Evolutionary conservation across 2,113 vertebrate species (phyloP).

Genomic region (Semicossyphus pulcher): DNA sequence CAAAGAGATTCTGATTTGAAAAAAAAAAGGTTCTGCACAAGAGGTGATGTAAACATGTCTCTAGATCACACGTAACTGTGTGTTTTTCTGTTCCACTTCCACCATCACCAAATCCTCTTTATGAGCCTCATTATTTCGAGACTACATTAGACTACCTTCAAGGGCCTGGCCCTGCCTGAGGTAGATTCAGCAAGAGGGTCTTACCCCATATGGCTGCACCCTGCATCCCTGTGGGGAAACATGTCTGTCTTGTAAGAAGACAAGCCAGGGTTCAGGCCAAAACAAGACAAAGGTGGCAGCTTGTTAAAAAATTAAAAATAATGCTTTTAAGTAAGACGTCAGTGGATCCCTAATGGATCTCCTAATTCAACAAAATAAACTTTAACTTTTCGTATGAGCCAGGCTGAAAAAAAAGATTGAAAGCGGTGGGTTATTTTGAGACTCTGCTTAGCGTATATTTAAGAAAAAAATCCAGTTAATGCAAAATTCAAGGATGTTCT

Average conservation of each 20-base stretch:
- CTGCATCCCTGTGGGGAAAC: not conserved
- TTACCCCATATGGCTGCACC: not conserved
- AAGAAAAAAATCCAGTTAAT: conserved; percentile 1
- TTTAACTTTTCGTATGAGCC: not conserved
- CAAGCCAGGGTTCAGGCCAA: not conserved
- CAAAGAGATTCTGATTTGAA: not conserved
- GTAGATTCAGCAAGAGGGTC: not conserved
- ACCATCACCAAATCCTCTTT: conserved; percentile 62
- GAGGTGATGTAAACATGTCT: no score
- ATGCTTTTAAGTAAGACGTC: not conserved
- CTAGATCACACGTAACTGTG: not conserved
- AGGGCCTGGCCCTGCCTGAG: not conserved
- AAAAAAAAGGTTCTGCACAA: not conserved
- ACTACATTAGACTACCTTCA: not conserved
- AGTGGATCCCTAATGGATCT: not conserved
- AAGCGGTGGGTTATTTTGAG: not conserved
- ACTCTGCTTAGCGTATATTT: conserved; percentile 6
- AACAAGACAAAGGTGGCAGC: not conserved
- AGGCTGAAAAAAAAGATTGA: not conserved
- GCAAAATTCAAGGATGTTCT: conserved; percentile 28
- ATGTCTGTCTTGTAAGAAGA: not conserved
- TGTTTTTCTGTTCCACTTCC: conserved; percentile 58
- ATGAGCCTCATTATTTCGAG: not conserved
- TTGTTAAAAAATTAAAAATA: not conserved
- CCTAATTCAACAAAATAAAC: not conserved